Evolutionary conservation across 2,797 vertebrate species (phyloP), one percentile per base, ranked within the genome.

Genomic region (Phrynocephalus vlangalii): DNA sequence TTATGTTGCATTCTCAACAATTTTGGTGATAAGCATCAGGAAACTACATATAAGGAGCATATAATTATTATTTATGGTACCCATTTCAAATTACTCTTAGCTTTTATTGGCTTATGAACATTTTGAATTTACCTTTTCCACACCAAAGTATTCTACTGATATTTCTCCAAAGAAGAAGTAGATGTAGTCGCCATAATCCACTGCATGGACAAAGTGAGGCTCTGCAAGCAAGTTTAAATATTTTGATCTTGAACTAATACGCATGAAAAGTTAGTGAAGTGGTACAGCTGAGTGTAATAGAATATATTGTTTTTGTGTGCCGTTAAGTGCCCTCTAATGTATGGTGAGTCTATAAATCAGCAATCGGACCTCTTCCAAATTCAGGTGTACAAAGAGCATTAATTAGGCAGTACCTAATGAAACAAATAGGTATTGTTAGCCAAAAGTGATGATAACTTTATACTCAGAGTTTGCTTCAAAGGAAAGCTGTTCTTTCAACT

Each of bases 81-180:
- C 92, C 73, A 89, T 94, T 93, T 92, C 92, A 94, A 95, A 94
- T 93, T 91, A 93, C 77, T 94, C 0, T 3, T 84, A 92, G 91
- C 72, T 10, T 89, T 83, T 60, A 78, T 0, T 79, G 82, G 66
- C 77, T 82, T 82, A 75, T 89, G 86, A 71, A 22, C 10, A 63
- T 24, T 63, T 56, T 70, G 10, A 52, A 44, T 95, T 95, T 96
- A 99, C 99, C 98, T 99, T 99, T 92, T 98, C 98, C 98, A 99
- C 98, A 94, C 97, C 98, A 97, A 98, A 98, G 97, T 99, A 99
- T 91, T 99, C 99, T 96, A 99, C 98, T 0, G 98, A 98, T 91
- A 99, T 99, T 96, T 99, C 99, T 91, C 98, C 97, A 96, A 98
- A 99, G 97, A 99, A 99, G 96, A 99, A 99, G 96, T 99, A 99